A percentile compares a stretch with the other conserved stretches of the same genome.
phyloP scores from a whole-genome alignment of 2,113 vertebrate genomes.

The Trinectes maculatus region DNA sequence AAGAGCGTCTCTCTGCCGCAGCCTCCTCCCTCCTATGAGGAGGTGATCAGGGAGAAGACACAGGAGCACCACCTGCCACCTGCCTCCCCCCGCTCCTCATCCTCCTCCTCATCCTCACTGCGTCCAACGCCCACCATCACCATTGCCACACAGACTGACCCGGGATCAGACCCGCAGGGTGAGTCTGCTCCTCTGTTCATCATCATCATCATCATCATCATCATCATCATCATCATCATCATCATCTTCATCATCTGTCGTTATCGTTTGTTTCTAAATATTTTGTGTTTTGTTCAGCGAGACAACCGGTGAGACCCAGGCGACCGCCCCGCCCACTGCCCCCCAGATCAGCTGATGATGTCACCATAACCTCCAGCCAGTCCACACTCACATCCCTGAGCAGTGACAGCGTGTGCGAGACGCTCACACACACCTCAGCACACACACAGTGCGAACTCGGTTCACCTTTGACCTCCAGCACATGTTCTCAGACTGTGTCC shows the following conservation, averaged over 20 bases:
- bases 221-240: too few relatives aligned
- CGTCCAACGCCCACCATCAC: constrained; percentile 80
- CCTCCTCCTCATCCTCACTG: background rate
- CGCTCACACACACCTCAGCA: constrained; percentile 34
- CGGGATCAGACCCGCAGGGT: constrained; percentile 63
- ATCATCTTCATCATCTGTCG: background rate
- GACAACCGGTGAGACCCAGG: constrained; percentile 83
- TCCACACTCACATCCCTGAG: background rate
- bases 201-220: too few relatives aligned
- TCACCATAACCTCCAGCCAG: constrained; percentile 16
- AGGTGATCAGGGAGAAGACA: constrained; percentile 97
- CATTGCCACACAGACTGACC: constrained; percentile 94
- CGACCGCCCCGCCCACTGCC: constrained; percentile 73
- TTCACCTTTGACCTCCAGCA: constrained; percentile 26
- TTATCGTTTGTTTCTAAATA: background rate
- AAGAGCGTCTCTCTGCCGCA: constrained; percentile 45
- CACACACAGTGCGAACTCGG: constrained; percentile 48
- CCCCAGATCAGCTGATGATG: constrained; percentile 45
- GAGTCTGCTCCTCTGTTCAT: constrained; percentile 1
- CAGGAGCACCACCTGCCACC: constrained; percentile 84
- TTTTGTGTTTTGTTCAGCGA: constrained; percentile 46
- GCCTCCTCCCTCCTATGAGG: constrained; percentile 97
- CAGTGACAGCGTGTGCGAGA: background rate
- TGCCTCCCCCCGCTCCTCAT: constrained; percentile 19
- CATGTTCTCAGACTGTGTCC: constrained; percentile 31